Evolutionary conservation across 2,113 vertebrate genomes (phyloP), one percentile per base, ranked within the genome.

Genomic region (Actenoides hombroni): DNA sequence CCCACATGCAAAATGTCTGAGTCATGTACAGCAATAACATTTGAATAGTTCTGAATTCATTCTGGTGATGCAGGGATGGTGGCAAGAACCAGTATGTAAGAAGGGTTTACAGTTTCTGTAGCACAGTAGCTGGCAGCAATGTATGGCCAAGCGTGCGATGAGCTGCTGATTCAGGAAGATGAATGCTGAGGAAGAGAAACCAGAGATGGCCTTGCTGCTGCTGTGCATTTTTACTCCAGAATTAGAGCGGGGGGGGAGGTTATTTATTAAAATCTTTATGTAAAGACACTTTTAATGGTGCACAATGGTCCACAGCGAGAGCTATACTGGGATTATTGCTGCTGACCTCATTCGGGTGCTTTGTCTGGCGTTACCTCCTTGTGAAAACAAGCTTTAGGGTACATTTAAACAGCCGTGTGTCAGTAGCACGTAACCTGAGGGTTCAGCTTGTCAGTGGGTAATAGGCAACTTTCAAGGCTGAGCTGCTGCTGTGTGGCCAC

Each of bases 21-120:
- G 82, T 71, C 74, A 64, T 1, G 23, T 2, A 19, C 10, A 46
- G 70, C 44, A 76, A 7, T 46, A 29, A 77, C 19, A 51, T 4
- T 10, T 54, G 6, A 37, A 29, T 17, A n/a, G 56, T 53, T 69
- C 73, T 69, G 33, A 8, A 53, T 64, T 57, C 35, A 26, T 51
- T 39, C 63, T 70, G 80, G 16, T 14, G 25, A 33, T 40, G 40
- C 40, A 40, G 40, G 40, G 40, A 40, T 53, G 63, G 21, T 76
- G n/a, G 53, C 57, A 61, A 31, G 57, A 75, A 12, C 28, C 37
- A 0, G 1, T 3, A 1, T 3, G 1, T 40, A 5, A 53, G 37
- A 35, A 40, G 28, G 29, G 49, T 7, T 21, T 10, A 5, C 64
- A 21, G 3, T 28, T 31, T 75, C 86, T 70, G 46, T 7, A 69